Conservation (phyloP, 2,797 vertebrate genomes). For the Arrhamphus sclerolepis region DNA sequence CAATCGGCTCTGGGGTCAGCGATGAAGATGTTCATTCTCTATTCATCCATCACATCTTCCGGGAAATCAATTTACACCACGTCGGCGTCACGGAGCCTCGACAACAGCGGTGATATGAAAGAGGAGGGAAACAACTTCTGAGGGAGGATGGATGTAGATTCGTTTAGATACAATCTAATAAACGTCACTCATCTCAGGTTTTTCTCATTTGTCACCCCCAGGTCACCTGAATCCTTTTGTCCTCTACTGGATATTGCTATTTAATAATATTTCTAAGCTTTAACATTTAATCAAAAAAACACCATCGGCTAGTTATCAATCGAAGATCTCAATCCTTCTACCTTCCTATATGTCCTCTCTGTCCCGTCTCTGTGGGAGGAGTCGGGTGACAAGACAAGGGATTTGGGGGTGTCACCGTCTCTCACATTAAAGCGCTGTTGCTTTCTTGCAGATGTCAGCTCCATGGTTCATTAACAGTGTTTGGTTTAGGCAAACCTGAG, state of each 20-base stretch:
- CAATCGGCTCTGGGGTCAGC: slow-evolving; percentile 76
- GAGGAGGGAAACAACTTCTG: slow-evolving; percentile 66
- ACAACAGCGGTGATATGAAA: slow-evolving; percentile 65
- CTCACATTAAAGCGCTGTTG: slow-evolving; percentile 55
- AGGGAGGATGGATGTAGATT: slow-evolving; percentile 48
- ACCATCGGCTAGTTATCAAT: slow-evolving; percentile 8
- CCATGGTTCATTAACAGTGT: slow-evolving; percentile 61
- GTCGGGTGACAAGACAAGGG: slow-evolving; percentile 49
- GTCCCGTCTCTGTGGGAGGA: slow-evolving; percentile 30
- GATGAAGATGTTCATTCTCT: slow-evolving; percentile 80
- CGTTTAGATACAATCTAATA: slow-evolving; percentile 71
- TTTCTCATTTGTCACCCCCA: slow-evolving; percentile 16
- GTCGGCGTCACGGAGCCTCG: slow-evolving; percentile 70
- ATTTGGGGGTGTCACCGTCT: slow-evolving; percentile 23
- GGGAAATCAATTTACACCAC: slow-evolving; percentile 82
- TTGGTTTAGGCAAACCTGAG: slow-evolving; percentile 48
- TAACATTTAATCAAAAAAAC: slow-evolving; percentile 15
- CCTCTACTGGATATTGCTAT: slow-evolving; percentile 41
- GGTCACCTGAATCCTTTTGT: slow-evolving; percentile 43
- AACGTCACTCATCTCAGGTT: slow-evolving; percentile 64
- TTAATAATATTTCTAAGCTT: slow-evolving; percentile 39
- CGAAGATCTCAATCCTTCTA: slow-evolving; percentile 14
- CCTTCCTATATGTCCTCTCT: slow-evolving; percentile 3
- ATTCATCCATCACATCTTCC: slow-evolving; percentile 82
- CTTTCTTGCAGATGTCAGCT: slow-evolving; percentile 56